Percentiles rank a stretch among this genome's conserved stretches.
Evolutionary conservation across 64 coral and sea anemone genomes (phyloP).

Genomic region (Platygyra sinensis): DNA sequence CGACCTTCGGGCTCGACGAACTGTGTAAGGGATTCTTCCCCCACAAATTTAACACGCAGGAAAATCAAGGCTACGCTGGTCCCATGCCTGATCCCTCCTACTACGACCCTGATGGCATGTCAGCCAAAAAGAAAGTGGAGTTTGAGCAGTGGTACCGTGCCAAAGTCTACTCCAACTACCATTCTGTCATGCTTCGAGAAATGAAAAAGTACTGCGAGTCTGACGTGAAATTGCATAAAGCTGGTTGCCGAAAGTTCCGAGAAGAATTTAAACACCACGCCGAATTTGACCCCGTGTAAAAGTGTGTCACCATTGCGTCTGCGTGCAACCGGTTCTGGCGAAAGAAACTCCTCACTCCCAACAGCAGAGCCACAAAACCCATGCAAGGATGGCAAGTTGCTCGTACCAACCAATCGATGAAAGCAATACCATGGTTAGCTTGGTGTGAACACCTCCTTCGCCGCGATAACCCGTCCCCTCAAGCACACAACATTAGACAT

Average conservation of each 20-base stretch:
- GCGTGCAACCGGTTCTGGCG: background rate
- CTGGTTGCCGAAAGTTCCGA: conserved; percentile 17
- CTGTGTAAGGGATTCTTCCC: conserved; percentile 10
- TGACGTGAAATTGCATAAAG: conserved; percentile 25
- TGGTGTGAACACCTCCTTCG: too few species aligned
- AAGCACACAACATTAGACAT: too few species aligned
- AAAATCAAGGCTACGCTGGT: conserved; percentile 8
- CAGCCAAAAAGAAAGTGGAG: background rate
- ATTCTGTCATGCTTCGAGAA: background rate
- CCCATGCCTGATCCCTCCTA: too few species aligned
- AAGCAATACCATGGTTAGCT: background rate
- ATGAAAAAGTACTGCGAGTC: conserved; percentile 32
- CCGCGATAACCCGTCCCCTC: too few species aligned
- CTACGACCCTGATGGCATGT: too few species aligned
- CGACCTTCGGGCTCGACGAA: background rate
- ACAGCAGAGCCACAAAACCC: background rate
- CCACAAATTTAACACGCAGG: background rate
- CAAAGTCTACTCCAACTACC: too few species aligned
- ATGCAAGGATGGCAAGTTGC: background rate
- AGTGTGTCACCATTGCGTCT: background rate
- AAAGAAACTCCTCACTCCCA: background rate
- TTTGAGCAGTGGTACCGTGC: conserved; percentile 3
- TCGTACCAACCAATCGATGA: background rate
- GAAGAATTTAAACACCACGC: background rate
- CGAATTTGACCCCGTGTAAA: background rate